Base-by-base conservation (phyloP, 2,797 vertebrate genomes). In the Kryptolebias ocellatus region DNA sequence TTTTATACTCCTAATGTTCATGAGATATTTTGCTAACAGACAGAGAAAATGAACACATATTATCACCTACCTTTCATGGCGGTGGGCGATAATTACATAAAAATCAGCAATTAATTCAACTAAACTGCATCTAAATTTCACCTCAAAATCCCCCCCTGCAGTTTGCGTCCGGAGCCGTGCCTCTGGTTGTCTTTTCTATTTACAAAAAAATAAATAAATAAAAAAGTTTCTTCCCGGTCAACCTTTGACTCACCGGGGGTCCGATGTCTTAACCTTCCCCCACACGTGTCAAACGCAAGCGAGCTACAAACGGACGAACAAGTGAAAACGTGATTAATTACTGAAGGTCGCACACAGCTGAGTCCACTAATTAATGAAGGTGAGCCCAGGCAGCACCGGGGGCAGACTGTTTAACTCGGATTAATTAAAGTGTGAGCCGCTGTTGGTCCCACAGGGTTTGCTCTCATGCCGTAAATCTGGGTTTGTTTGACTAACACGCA, bases 331-430 rank as follows among this genome's bases (percentile, higher is more conserved):
- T 69, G 62, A 72, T 74, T 57, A 63, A 84, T 80, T 61, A 79
- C 71, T 67, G 56, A 27, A 58, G 65, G 67, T 79, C 39, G 67
- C 56, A 56, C 65, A 65, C 72, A 76, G 67, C 59, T 51, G 31
- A 80, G 63, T 53, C 46, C 2, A 53, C 64, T 87, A 79, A 90
- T 88, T 76, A 74, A 73, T 70, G 56, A 76, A 51, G 79, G 64
- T 66, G 77, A 83, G 81, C 84, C 60, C 65, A 70, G 60, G 70
- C 65, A 50, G 56, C 60, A 81, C 68, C 76, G 72, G 76, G 76
- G 80, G 53, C 76, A 76, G 49, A 71, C 71, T 67, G 44, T 76
- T 83, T 78, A 62, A 82, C 59, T 78, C 24, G 74, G 77, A 84
- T 86, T 81, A 58, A 81, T 83, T 77, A 55, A 79, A 76, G 47